phyloP scores from a whole-genome alignment of 2,113 vertebrate species.

The Carettochelys insculpta region DNA sequence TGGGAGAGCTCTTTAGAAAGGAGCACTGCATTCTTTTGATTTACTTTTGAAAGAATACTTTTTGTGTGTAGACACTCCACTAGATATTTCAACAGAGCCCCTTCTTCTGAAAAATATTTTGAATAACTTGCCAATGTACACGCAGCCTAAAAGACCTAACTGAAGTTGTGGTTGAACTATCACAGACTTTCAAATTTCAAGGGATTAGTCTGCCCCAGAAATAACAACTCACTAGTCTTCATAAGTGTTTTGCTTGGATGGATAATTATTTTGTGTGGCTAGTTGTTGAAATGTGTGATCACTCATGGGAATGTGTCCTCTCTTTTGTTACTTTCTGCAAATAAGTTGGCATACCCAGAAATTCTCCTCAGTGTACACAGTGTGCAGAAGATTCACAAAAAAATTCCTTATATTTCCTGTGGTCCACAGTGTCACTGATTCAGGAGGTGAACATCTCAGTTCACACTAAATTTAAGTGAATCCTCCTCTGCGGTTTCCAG shows the following conservation, averaged over 20 bases:
- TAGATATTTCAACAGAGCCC: too few relatives aligned
- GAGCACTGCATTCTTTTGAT: too few relatives aligned
- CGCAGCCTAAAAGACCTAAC: background rate
- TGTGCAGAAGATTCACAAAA: background rate
- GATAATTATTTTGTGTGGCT: background rate
- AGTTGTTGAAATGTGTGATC: background rate
- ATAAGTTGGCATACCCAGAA: background rate
- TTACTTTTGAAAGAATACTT: too few relatives aligned
- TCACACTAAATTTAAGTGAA: background rate
- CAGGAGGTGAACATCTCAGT: background rate
- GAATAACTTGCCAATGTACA: too few relatives aligned
- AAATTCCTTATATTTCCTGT: background rate
- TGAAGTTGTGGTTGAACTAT: background rate
- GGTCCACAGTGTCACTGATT: background rate
- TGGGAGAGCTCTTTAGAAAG: too few relatives aligned
- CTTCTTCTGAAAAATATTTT: too few relatives aligned
- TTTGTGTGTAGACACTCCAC: too few relatives aligned
- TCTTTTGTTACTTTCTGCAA: background rate
- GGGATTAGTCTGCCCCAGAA: background rate
- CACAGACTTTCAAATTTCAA: background rate
- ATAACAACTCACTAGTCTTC: background rate
- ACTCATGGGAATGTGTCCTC: too few relatives aligned
- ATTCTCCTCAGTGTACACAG: background rate
- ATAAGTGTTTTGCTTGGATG: background rate
- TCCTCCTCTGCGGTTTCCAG: background rate